Conservation (phyloP, 2,888 invertebrate species). For the Cerastoderma edule region DNA sequence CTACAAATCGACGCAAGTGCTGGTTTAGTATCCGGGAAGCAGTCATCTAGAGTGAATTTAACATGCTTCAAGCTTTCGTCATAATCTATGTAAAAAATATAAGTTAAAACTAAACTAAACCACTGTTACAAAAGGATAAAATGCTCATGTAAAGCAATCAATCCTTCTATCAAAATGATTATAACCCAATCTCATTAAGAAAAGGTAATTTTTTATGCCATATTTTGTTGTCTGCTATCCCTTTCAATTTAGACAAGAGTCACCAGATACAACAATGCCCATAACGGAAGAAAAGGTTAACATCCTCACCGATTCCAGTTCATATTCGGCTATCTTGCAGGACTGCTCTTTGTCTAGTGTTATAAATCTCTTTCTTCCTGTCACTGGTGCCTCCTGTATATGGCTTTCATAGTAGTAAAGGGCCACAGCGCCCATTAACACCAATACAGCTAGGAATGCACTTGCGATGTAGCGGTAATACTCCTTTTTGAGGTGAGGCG, state of each 20-base stretch:
- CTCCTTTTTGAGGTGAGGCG: slow-evolving; percentile 33
- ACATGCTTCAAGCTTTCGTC: too few species aligned
- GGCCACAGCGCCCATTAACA: neutral
- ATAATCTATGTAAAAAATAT: too few species aligned
- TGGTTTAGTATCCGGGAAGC: too few species aligned
- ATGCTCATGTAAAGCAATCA: neutral
- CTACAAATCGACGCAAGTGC: too few species aligned
- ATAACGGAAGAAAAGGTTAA: too few species aligned
- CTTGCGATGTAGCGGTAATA: slow-evolving; percentile 1
- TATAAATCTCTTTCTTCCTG: slow-evolving; percentile 85
- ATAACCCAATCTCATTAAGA: too few species aligned
- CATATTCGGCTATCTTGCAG: slow-evolving; percentile 81
- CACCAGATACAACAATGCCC: too few species aligned
- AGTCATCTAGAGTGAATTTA: too few species aligned
- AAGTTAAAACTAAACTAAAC: too few species aligned
- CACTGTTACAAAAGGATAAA: slow-evolving; percentile 10
- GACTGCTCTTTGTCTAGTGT: slow-evolving; percentile 85
- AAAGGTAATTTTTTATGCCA: too few species aligned
- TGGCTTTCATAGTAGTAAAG: slow-evolving; percentile 83
- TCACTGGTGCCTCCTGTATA: slow-evolving; percentile 85
- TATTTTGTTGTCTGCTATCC: too few species aligned
- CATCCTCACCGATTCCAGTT: slow-evolving; percentile 82
- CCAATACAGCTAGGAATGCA: slow-evolving; percentile 1
- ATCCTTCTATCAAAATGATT: neutral
- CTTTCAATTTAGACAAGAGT: too few species aligned